A percentile compares a stretch with the other conserved stretches of the same genome.
Conservation (phyloP, 2,888 invertebrate species). For the Priocnemis perturbator region DNA sequence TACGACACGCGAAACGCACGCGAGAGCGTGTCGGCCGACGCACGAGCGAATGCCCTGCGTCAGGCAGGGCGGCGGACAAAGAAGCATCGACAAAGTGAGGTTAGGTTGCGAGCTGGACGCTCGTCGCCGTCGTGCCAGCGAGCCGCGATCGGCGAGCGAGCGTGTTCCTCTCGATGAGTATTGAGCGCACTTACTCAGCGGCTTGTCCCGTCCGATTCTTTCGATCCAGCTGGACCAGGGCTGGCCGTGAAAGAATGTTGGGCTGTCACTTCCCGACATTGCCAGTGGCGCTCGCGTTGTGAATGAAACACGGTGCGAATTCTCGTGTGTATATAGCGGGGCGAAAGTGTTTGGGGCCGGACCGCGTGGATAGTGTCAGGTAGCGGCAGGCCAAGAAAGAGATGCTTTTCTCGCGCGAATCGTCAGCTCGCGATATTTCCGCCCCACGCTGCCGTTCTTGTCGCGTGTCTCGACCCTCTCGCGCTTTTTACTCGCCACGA, state of each 20-base stretch:
- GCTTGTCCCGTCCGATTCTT: slow-evolving; percentile 73
- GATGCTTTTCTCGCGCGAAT: background rate
- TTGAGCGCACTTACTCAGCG: slow-evolving; percentile 69
- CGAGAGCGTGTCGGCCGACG: too few species aligned
- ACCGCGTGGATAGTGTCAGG: slow-evolving; percentile 55
- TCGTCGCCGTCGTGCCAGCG: slow-evolving; percentile 32
- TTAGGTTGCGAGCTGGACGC: slow-evolving; percentile 50
- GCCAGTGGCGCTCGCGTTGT: slow-evolving; percentile 64
- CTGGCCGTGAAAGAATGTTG: slow-evolving; percentile 75
- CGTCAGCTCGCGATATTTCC: slow-evolving; percentile 16
- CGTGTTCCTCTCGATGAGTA: slow-evolving; percentile 35
- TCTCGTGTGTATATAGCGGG: slow-evolving; percentile 49
- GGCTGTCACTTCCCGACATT: slow-evolving; percentile 75
- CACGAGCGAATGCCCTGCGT: slow-evolving; percentile 33
- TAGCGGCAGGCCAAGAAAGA: slow-evolving; percentile 26
- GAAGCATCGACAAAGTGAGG: slow-evolving; percentile 52
- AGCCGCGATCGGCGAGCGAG: slow-evolving; percentile 27
- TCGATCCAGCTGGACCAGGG: slow-evolving; percentile 75
- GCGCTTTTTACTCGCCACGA: background rate
- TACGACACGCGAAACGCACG: background rate
- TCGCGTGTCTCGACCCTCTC: background rate
- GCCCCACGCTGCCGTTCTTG: background rate
- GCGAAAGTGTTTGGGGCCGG: slow-evolving; percentile 53
- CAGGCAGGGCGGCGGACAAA: slow-evolving; percentile 29
- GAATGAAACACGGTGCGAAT: slow-evolving; percentile 57